Conservation (phyloP, 2,888 invertebrate genomes). For the Aromia moschata region DNA sequence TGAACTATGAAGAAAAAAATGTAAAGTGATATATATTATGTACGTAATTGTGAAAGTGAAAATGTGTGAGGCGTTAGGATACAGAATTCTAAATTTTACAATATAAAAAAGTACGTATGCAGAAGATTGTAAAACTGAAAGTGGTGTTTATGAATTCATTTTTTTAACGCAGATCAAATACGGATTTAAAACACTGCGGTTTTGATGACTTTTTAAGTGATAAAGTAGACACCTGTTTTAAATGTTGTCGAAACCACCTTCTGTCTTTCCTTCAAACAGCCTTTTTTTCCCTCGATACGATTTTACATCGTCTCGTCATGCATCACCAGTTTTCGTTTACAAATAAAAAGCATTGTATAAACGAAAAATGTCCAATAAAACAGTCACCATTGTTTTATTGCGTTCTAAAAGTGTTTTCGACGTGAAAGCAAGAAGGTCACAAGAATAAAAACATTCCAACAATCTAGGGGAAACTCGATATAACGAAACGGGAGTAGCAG, state of each 20-base stretch:
- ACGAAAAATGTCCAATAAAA: background rate
- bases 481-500: constrained; percentile 3
- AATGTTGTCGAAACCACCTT: background rate
- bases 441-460: background rate
- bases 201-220: background rate
- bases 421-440: constrained; percentile 9
- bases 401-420: constrained; percentile 5
- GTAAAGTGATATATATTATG: too few relatives aligned
- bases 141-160: too few relatives aligned
- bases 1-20: background rate
- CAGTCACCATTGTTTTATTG: background rate
- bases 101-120: too few relatives aligned
- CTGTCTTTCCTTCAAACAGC: background rate
- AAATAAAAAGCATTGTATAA: background rate
- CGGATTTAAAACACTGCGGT: background rate
- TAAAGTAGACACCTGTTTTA: background rate
- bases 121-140: too few relatives aligned
- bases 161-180: background rate
- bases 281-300: constrained; percentile 1
- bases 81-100: too few relatives aligned
- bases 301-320: background rate
- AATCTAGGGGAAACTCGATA: background rate
- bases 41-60: too few relatives aligned
- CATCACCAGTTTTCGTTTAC: background rate
- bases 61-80: too few relatives aligned